phyloP scores from a whole-genome alignment of 2,113 vertebrate genomes.

The Xenopus borealis region DNA sequence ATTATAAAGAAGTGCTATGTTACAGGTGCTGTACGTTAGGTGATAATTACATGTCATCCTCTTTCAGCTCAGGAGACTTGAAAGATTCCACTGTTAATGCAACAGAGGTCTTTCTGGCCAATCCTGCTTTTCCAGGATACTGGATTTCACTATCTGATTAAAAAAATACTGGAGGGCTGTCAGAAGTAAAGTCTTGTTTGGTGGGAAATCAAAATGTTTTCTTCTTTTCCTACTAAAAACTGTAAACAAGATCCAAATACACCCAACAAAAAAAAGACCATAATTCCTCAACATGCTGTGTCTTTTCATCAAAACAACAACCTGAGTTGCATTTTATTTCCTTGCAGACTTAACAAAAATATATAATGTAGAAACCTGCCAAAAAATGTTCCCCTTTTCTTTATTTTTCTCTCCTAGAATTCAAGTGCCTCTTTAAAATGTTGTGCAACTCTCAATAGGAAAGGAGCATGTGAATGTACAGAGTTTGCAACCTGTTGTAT shows the following conservation, averaged over 20 bases:
- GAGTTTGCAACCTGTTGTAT: no score
- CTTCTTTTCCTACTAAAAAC: background rate
- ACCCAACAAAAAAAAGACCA: no score
- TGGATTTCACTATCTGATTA: conserved; percentile 20
- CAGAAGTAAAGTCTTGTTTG: background rate
- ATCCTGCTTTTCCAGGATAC: conserved; percentile 37
- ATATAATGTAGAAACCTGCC: no score
- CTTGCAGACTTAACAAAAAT: no score
- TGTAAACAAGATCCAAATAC: background rate
- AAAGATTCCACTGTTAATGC: conserved; percentile 14
- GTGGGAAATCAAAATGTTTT: conserved; percentile 7
- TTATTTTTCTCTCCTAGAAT: no score
- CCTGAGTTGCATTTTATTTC: no score
- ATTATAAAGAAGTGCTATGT: conserved; percentile 38
- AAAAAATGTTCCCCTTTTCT: no score
- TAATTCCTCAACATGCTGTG: no score
- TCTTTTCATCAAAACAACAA: no score
- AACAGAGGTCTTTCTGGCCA: conserved; percentile 28
- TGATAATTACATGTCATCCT: conserved; percentile 37
- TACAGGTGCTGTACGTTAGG: conserved; percentile 34
- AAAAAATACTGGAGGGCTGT: background rate
- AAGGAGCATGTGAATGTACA: no score
- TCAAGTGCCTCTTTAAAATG: no score
- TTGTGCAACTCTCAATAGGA: no score
- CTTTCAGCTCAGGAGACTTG: conserved; percentile 27